phyloP scores from a whole-genome alignment of 2,113 vertebrate genomes.

The Nannobrachium achirus region DNA sequence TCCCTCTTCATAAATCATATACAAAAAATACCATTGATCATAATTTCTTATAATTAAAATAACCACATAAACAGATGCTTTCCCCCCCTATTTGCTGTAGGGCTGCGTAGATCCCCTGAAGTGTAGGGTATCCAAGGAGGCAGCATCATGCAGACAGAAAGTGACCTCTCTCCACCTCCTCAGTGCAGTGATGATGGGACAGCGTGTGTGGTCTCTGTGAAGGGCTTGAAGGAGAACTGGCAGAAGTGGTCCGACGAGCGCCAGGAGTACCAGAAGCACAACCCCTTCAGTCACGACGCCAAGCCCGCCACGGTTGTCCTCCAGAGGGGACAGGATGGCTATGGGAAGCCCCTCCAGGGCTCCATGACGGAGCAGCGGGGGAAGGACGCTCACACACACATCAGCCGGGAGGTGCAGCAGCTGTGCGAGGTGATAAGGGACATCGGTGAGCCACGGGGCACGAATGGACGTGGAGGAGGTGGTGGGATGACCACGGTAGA shows the following conservation, averaged over 20 bases:
- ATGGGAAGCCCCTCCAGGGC: conserved; percentile 85
- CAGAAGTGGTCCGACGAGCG: conserved; percentile 86
- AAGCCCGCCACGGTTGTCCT: conserved; percentile 35
- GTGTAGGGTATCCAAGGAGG: not conserved
- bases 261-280: conserved; percentile 84
- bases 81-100: too few relatives aligned
- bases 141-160: conserved; percentile 47
- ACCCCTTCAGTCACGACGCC: conserved; percentile 83
- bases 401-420: conserved; percentile 85
- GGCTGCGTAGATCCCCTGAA: too few relatives aligned
- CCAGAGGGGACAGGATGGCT: conserved; percentile 67
- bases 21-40: too few relatives aligned
- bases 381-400: conserved; percentile 82
- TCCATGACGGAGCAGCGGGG: conserved; percentile 87
- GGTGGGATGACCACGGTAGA: conserved; percentile 66
- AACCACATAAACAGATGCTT: too few relatives aligned
- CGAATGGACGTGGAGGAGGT: conserved; percentile 49
- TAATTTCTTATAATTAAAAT: too few relatives aligned
- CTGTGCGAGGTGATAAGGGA: conserved; percentile 82
- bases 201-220: conserved; percentile 69
- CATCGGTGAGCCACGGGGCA: conserved; percentile 69
- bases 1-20: too few relatives aligned
- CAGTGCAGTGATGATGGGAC: conserved; percentile 24
- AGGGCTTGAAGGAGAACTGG: conserved; percentile 84
- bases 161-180: conserved; percentile 19